Conservation (phyloP, 2,113 vertebrate genomes). For the Cyrtonyx montezumae region DNA sequence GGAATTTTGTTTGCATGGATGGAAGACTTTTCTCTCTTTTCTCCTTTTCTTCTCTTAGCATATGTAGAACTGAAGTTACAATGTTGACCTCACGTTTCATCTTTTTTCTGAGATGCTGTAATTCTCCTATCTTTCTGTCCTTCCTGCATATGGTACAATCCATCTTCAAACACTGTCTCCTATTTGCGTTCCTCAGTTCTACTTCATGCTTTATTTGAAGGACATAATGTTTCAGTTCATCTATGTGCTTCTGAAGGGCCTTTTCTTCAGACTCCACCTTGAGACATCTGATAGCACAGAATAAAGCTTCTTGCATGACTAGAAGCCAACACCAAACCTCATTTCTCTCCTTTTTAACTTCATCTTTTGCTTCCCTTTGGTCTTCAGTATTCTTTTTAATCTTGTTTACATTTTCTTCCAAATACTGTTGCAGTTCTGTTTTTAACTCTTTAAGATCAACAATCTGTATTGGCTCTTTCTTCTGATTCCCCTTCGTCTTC, state of each 20-base stretch:
- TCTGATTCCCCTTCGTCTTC: too few species aligned
- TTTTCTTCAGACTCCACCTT: slow-evolving; percentile 14
- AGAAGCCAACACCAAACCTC: background rate
- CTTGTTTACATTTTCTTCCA: background rate
- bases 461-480: too few species aligned
- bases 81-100: background rate
- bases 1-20: too few species aligned
- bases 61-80: background rate
- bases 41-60: background rate
- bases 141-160: background rate
- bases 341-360: slow-evolving; percentile 38
- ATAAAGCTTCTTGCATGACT: background rate
- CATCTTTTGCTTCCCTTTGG: slow-evolving; percentile 50
- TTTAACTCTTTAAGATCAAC: slow-evolving; percentile 8
- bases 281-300: slow-evolving; percentile 11
- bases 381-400: slow-evolving; percentile 37
- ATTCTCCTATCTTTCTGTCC: background rate
- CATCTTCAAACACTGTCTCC: background rate
- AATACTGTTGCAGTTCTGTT: background rate
- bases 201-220: slow-evolving; percentile 27
- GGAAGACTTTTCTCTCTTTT: too few species aligned
- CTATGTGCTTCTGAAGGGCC: slow-evolving; percentile 20
- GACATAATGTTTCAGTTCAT: slow-evolving; percentile 17
- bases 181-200: slow-evolving; percentile 31
- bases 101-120: background rate